Base-by-base conservation (phyloP, 1,140 invertebrate species). In the Ostrea denselamellosa region DNA sequence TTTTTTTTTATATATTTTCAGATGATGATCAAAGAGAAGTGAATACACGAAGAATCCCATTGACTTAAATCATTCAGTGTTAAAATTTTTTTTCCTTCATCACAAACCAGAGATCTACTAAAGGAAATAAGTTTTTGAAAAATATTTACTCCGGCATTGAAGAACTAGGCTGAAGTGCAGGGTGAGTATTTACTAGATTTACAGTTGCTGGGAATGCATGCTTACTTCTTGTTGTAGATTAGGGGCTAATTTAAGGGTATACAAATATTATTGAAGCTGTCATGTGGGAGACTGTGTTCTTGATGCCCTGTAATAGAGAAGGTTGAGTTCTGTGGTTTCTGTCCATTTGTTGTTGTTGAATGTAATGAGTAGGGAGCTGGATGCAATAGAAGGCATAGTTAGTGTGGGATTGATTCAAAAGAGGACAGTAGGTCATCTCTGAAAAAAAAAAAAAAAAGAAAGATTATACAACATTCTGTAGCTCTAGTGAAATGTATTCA, bases 211-310 rank as follows among this genome's bases (percentile, higher is more conserved):
- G 17, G 56, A 62, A n/a, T 62, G 68, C 68, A 22, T 77, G 25
- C 28, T 8, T 77, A 77, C 68, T 25, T 77, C 25, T 34, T 77
- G 68, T 77, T 77, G 12, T 77, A 77, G 68, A 77, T 77, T 77
- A 77, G 68, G 68, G 12, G 68, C 28, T 77, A 77, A 77, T 77
- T 77, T 28, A 12, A 77, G 28, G 68, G 25, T 34, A 77, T 25
- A 77, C 9, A 77, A 77, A 77, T 77, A 77, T 77, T 77, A 28
- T 77, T 77, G 68, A 77, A 77, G 68, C 68, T 77, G 68, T 77
- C 68, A 14, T 77, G 9, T 7, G 28, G 68, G 25, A 77, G 68
- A 28, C 28, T 10, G 10, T 8, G 14, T 77, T 77, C 68, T 77
- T 28, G 14, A 28, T 10, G 25, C 10, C 28, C 68, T 34, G 68